These are phyloP conservation scores for Etia nguti DNA, from an alignment of 2,113 vertebrate species.

Conservation along the genomic window DNA sequence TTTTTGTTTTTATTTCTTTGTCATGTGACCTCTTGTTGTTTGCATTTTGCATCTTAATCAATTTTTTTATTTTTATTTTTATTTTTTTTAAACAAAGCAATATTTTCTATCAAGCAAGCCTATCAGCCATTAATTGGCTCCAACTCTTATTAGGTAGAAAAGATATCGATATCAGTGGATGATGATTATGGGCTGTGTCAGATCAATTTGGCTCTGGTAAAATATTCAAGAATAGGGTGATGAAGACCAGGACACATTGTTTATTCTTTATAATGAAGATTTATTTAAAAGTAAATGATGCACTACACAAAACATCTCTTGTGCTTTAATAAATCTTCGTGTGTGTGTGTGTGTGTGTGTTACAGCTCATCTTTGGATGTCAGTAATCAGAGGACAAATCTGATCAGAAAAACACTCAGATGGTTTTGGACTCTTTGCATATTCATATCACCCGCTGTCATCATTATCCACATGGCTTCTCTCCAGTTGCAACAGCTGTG, in stretches of 20 bases:
- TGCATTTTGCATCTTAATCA: neutral
- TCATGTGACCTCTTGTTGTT: neutral
- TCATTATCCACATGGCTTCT: neutral
- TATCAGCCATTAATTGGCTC: neutral
- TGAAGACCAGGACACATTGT: neutral
- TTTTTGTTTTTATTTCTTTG: neutral
- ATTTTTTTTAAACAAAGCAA: no score
- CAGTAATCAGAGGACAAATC: neutral
- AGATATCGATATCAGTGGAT: neutral
- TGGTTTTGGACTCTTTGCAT: neutral
- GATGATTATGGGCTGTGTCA: neutral
- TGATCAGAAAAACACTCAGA: neutral
- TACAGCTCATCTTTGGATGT: neutral
- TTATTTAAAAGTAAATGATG: neutral
- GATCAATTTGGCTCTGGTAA: fast-evolving
- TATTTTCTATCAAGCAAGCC: neutral
- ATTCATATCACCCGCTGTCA: neutral
- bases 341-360: neutral
- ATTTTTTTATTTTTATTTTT: no score
- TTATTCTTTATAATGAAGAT: neutral
- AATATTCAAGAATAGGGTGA: neutral
- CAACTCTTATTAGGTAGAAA: neutral
- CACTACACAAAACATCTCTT: neutral
- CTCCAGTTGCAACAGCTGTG: neutral
- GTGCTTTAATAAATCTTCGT: neutral